Percentiles rank a stretch among this genome's conserved stretches.
Conservation (phyloP, 2,113 vertebrate genomes). For the Scomber colias region DNA sequence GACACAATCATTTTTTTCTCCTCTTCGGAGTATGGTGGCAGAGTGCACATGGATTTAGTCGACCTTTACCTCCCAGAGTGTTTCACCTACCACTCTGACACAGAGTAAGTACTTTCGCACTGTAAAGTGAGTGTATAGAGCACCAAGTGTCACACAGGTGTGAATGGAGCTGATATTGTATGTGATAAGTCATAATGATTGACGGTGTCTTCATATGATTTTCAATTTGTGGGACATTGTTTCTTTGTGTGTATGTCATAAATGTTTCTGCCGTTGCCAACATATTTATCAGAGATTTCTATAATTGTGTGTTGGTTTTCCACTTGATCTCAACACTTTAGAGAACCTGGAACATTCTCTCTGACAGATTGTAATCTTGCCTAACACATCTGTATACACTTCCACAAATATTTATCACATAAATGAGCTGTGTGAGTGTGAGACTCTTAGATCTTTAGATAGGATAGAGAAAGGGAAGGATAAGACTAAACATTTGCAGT, state of each 20-base stretch:
- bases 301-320: not conserved
- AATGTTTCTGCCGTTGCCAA: too few relatives aligned
- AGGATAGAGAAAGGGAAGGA: not conserved
- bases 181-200: not conserved
- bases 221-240: too few relatives aligned
- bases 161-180: not conserved
- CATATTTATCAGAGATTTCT: too few relatives aligned
- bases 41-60: slow-evolving; percentile 81
- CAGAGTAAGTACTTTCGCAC: slow-evolving; percentile 75
- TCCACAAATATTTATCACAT: not conserved
- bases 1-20: slow-evolving; percentile 25
- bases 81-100: slow-evolving; percentile 80
- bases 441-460: not conserved
- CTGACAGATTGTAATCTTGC: not conserved
- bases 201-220: not conserved
- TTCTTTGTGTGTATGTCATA: not conserved
- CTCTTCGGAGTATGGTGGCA: slow-evolving; percentile 70
- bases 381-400: not conserved
- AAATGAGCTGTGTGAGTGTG: not conserved
- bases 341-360: not conserved
- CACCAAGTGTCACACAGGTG: not conserved
- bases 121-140: not conserved
- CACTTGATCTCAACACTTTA: not conserved
- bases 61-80: slow-evolving; percentile 83
- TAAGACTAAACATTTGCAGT: not conserved